Conservation (phyloP, 1,140 invertebrate species). For the Lethocerus indicus region DNA sequence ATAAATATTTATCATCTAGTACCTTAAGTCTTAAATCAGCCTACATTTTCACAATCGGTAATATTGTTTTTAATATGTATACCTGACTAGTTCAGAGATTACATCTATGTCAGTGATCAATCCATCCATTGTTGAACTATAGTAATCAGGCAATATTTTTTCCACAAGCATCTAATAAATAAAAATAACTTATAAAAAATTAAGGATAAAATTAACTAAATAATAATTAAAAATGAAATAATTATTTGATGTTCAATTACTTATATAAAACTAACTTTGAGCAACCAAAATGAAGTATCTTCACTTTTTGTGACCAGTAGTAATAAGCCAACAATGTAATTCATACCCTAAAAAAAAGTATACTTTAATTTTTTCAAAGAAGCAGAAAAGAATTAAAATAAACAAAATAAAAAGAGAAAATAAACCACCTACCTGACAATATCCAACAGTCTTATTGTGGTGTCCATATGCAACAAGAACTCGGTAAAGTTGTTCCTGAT, state of each 20-base stretch:
- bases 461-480: constrained; percentile 77
- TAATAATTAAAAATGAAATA: not conserved
- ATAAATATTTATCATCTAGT: not conserved
- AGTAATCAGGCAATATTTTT: constrained; percentile 73
- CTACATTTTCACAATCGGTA: constrained; percentile 1
- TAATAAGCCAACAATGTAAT: constrained; percentile 79
- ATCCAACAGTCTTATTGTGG: constrained; percentile 70
- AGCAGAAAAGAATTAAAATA: not conserved
- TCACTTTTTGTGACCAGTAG: constrained; percentile 73
- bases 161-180: constrained; percentile 41
- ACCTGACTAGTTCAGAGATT: constrained; percentile 62
- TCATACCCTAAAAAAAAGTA: constrained; percentile 45
- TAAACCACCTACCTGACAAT: constrained; percentile 53
- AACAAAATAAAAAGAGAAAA: not conserved
- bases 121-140: constrained; percentile 73
- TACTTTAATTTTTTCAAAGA: constrained; percentile 4
- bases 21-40: not conserved
- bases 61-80: constrained; percentile 12
- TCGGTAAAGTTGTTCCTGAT: constrained; percentile 62
- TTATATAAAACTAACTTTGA: constrained; percentile 37
- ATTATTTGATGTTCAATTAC: not conserved
- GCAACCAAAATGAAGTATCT: constrained; percentile 79
- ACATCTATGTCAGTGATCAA: constrained; percentile 75
- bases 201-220: not conserved
- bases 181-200: not conserved